Conservation (phyloP, 2,888 invertebrate species). For the Fabriciana adippe region DNA sequence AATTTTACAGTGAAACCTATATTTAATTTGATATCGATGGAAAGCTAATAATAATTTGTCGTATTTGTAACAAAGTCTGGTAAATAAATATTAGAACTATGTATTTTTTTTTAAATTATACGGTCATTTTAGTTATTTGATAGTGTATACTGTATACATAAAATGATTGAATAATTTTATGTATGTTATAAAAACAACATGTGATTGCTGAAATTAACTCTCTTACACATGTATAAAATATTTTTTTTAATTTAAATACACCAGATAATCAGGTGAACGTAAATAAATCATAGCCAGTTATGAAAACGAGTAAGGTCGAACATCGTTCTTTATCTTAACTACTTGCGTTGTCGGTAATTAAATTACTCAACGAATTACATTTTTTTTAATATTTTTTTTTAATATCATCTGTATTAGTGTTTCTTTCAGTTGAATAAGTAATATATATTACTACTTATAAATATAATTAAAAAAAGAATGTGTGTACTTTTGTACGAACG, state of each 20-base stretch:
- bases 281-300: slow-evolving; percentile 3
- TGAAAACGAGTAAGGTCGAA: slow-evolving; percentile 1
- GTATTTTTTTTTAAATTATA: slow-evolving; percentile 14
- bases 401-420: background rate
- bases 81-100: background rate
- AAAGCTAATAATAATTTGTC: slow-evolving; percentile 29
- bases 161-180: slow-evolving; percentile 3
- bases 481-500: too few species aligned
- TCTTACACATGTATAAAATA: background rate
- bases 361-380: slow-evolving; percentile 6
- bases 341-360: slow-evolving; percentile 17
- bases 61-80: slow-evolving; percentile 19
- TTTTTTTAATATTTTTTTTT: background rate
- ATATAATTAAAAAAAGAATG: too few species aligned
- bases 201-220: too few species aligned
- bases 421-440: background rate
- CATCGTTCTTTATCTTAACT: slow-evolving; percentile 22
- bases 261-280: background rate
- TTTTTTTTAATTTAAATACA: background rate
- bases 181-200: background rate
- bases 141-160: slow-evolving; percentile 5
- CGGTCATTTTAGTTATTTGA: background rate
- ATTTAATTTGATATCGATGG: slow-evolving; percentile 42
- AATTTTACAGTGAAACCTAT: slow-evolving; percentile 56
- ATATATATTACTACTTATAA: too few species aligned